Percentiles rank a stretch among this genome's conserved stretches.
Evolutionary conservation across 2,797 vertebrate species (phyloP).

Genomic region (Poecilia wingei): DNA sequence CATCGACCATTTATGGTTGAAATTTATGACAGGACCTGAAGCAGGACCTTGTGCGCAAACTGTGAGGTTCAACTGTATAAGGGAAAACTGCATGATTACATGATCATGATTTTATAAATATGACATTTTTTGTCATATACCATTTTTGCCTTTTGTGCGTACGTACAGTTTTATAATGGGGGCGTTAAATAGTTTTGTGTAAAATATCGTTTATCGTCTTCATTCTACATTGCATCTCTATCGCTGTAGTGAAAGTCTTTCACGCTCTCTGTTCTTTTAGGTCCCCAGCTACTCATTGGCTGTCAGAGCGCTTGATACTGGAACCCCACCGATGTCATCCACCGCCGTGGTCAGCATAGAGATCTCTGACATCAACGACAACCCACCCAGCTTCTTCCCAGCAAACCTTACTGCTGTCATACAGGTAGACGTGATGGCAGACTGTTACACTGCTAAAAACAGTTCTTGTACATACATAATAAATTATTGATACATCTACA

Average conservation of each 20-base stretch:
- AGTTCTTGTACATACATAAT: neutral
- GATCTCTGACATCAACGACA: conserved; percentile 95
- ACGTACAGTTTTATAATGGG: neutral
- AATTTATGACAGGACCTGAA: too few species aligned
- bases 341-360: conserved; percentile 91
- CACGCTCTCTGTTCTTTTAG: conserved; percentile 63
- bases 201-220: neutral
- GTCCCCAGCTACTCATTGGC: conserved; percentile 90
- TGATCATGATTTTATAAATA: too few species aligned
- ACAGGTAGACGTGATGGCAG: conserved; percentile 79
- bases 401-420: conserved; percentile 92
- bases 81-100: too few species aligned
- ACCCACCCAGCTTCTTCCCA: conserved; percentile 90
- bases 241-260: neutral
- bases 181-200: neutral
- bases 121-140: too few species aligned
- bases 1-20: too few species aligned
- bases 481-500: neutral
- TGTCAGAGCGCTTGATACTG: conserved; percentile 89
- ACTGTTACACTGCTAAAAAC: neutral
- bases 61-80: too few species aligned
- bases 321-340: conserved; percentile 88
- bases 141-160: too few species aligned
- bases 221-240: neutral
- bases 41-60: too few species aligned